Base-by-base conservation (phyloP, 2,888 invertebrate species). In the Aquatica leii region DNA sequence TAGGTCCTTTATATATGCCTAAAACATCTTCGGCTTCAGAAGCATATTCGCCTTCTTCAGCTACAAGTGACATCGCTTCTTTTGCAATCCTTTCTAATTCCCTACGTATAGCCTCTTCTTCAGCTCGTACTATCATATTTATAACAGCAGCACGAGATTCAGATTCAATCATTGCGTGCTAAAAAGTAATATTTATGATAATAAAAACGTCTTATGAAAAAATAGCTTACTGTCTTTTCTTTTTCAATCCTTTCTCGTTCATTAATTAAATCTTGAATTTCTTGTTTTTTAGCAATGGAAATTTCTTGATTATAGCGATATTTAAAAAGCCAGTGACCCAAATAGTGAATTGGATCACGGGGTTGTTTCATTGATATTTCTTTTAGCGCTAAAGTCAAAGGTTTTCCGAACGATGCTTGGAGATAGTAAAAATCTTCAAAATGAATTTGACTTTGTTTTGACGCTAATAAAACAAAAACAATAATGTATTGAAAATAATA, bases 271-370 rank as follows among this genome's bases (percentile, higher is more conserved):
- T 74, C 78, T 37, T 78, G 77, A 70, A 75, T 37, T 71, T 82
- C 78, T 6, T 73, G 69, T 60, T 75, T 77, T 49, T 77, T 73
- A 3, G 73, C 59, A 48, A 77, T 71, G 31, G 77, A 75, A 9
- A 77, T 62, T 68, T 84, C 83, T 69, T 82, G 80, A 66, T 80
- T 82, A 67, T 80, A 83, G 34, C 81, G 76, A 71, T 82, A 84
- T 74, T 83, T 82, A 62, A 82, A 78, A n/a, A 84, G 73, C 83
- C 84, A 84, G 68, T 82, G 82, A 2, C 79, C 84, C 20, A 84
- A 71, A 67, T 83, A 84, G 68, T 81, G 80, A n/a, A 85, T 80
- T 0, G 84, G 84, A 72, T 84, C 84, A 49, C 72, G 65, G 1
- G 84, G 84, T 67, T 82, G 81, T 64, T 80, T 81, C 0, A 79